These are phyloP conservation scores for Drosophila anomalata DNA, from an alignment of 2,888 invertebrate genomes.

Conservation along the genomic window DNA sequence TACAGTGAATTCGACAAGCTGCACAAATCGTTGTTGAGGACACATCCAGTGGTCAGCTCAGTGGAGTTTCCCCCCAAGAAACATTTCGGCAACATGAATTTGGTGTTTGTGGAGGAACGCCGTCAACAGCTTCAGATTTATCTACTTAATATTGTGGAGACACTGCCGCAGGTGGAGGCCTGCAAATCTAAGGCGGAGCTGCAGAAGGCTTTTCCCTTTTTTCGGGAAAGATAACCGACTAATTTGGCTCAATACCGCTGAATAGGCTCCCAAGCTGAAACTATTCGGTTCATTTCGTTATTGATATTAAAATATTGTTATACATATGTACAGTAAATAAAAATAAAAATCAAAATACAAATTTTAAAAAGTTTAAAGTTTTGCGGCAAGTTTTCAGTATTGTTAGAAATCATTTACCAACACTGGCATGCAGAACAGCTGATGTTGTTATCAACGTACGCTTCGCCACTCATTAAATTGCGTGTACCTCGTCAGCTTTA, in stretches of 20 bases:
- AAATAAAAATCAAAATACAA: conserved; percentile 14
- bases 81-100: conserved; percentile 95
- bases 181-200: conserved; percentile 91
- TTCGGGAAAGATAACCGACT: conserved; percentile 86
- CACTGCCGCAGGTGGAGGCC: conserved; percentile 90
- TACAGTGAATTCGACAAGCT: conserved; percentile 96
- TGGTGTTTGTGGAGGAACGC: conserved; percentile 93
- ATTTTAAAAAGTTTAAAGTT: background rate
- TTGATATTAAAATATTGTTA: conserved; percentile 32
- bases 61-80: conserved; percentile 98
- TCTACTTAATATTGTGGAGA: conserved; percentile 92
- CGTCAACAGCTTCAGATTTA: conserved; percentile 94
- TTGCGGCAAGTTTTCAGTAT: background rate
- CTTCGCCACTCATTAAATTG: conserved; percentile 26
- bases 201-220: conserved; percentile 93
- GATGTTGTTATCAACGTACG: conserved; percentile 63
- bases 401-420: background rate
- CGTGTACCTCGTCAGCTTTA: conserved; percentile 51
- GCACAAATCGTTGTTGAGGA: conserved; percentile 91
- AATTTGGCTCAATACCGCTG: conserved; percentile 5
- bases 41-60: conserved; percentile 91
- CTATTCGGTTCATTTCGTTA: conserved; percentile 43
- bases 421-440: conserved; percentile 50
- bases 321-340: conserved; percentile 49
- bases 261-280: conserved; percentile 38